Conservation (phyloP, 2,113 vertebrate genomes). For the Rattus rattus region DNA sequence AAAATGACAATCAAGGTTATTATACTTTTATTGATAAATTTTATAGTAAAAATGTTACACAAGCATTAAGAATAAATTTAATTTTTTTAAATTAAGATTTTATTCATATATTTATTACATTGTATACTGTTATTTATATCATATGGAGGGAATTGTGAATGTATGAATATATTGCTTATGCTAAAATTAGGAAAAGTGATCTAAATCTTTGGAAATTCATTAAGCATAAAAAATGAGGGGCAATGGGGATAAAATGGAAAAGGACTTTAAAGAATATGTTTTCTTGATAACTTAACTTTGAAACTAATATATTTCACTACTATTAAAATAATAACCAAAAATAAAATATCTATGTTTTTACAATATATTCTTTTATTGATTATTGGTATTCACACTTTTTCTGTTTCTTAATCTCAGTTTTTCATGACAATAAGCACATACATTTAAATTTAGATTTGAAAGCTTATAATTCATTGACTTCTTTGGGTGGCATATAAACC, state of each 20-base stretch:
- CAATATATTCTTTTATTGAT: neutral
- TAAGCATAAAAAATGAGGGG: neutral
- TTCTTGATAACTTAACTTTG: neutral
- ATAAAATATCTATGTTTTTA: neutral
- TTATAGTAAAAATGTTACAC: neutral
- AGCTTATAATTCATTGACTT: neutral
- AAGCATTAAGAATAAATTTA: neutral
- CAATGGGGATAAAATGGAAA: neutral
- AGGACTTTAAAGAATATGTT: neutral
- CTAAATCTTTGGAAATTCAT: neutral
- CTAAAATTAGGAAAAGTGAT: neutral
- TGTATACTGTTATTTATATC: neutral
- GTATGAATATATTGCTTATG: neutral
- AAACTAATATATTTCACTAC: neutral
- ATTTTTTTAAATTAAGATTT: neutral
- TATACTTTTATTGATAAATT: neutral
- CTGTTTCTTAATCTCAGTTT: conserved; percentile 2
- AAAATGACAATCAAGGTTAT: conserved; percentile 29
- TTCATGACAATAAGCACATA: neutral
- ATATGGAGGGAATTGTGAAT: neutral
- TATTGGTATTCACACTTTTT: neutral
- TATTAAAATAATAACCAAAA: neutral
- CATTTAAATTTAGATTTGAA: neutral
- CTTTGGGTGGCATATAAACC: neutral
- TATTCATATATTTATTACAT: neutral